These are phyloP conservation scores for Lasaia peninsularis DNA, from an alignment of 1,140 invertebrate species.

Conservation along the genomic window DNA sequence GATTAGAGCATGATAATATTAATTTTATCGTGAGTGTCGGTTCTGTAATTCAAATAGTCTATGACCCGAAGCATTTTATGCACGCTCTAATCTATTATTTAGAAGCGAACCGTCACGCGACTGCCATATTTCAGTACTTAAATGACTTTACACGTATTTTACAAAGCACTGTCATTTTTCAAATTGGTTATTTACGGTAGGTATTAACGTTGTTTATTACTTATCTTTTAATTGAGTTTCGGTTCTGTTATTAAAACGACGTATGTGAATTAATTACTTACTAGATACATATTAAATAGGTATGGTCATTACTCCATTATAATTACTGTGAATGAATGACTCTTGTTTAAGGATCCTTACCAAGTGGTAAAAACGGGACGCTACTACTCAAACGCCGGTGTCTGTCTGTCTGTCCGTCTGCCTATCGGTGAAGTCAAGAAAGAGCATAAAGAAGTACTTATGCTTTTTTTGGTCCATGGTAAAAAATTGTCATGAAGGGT, in stretches of 20 bases:
- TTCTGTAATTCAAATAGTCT: conserved; percentile 17
- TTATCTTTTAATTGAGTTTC: conserved; percentile 6
- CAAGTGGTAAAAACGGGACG: too few relatives aligned
- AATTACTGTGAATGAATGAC: too few relatives aligned
- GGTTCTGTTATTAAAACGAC: neutral
- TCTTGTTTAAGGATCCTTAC: too few relatives aligned
- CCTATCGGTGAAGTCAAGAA: too few relatives aligned
- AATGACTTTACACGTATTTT: conserved; percentile 35
- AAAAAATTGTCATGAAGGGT: too few relatives aligned
- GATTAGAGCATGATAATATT: too few relatives aligned
- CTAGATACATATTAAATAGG: neutral
- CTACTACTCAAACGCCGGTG: too few relatives aligned
- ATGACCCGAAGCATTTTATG: conserved; percentile 35
- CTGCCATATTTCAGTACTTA: conserved; percentile 35
- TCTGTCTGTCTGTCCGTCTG: too few relatives aligned
- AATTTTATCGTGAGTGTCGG: too few relatives aligned
- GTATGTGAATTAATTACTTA: neutral
- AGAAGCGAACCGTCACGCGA: conserved; percentile 43
- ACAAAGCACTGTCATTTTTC: conserved; percentile 24
- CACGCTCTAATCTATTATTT: conserved; percentile 52
- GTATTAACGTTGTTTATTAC: conserved; percentile 3
- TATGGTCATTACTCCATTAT: too few relatives aligned
- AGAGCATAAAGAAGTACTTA: too few relatives aligned
- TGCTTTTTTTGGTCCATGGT: too few relatives aligned
- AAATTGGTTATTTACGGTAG: conserved; percentile 16